Base-by-base conservation (phyloP, 2,888 invertebrate species). In the Thysanoteuthis rhombus region DNA sequence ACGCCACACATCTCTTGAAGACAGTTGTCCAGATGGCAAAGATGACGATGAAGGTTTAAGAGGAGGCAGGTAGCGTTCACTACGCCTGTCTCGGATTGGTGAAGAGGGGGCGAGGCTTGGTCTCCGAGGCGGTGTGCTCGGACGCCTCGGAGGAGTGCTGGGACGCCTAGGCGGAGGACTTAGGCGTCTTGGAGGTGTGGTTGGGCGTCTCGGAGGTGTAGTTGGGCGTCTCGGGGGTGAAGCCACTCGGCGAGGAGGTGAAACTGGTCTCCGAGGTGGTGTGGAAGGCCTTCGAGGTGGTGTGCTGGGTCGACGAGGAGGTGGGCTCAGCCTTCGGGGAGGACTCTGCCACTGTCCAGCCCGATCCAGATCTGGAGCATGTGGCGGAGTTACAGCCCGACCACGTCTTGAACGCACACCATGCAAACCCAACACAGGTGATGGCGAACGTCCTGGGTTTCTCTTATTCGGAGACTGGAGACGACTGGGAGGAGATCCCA, bases 271-370 rank as follows among this genome's bases (percentile, higher is more conserved):
- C 10, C 75, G 75, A 36, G 75, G 75, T 16, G 75, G 75, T n/a
- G 75, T 22, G 4, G 75, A 75, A 75, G n/a, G 75, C 75, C 75
- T 75, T 16, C 75, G 75, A n/a, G 75, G 75, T 36, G 75, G 75
- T n/a, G 75, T 16, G n/a, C 75, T n/a, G 36, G 42, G 92, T 4
- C 92, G 40, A 19, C 92, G 40, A 45, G 92, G n/a, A 45, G 92
- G 92, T 40, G 42, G 40, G 32, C 42, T 90, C 8, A 19, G 92
- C n/a, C 92, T 42, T 42, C 92, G 92, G 19, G 92, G 92, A 45
- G 92, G 92, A 92, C 92, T 92, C 40, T 92, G 92, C 92, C 92
- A 92, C 45, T 92, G 92, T 45, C 92, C 45, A 92, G 45, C 42
- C 45, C 92, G 36, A 36, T 92, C 92, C 32, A 92, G n/a, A 45